Base-by-base conservation (phyloP, 2,888 invertebrate genomes). In the Acheta domesticus region DNA sequence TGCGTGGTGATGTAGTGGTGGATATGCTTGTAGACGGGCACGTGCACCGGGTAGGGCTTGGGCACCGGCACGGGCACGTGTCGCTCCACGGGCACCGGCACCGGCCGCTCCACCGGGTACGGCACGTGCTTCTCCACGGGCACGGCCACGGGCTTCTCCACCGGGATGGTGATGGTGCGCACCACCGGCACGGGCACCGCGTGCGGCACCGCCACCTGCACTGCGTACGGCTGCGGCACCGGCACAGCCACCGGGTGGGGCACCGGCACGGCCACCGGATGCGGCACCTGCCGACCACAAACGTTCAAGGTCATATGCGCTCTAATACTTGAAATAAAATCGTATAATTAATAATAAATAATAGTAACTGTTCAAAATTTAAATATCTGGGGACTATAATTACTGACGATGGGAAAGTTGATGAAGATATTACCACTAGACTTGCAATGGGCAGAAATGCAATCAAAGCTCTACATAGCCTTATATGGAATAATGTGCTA, bases 111-210 rank as follows among this genome's bases (percentile, higher is more conserved):
- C 16, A 79, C 79, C 16, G 79, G 79, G n/a, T 74, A 62, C 19
- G 79, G 79, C 48, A 79, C 77, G 48, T 48, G 79, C 62, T 79
- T 79, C 16, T 74, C 74, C 49, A 79, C 79, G 4, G 79, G 79
- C 12, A 73, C 50, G 20, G 79, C 74, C 48, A 79, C 79, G 12
- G 79, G 79, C 48, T 79, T 79, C 21, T 79, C 79, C n/a, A 79
- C 74, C n/a, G 77, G 79, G 1, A 79, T 73, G 16, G 75, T 23
- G n/a, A 79, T 48, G 5, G 76, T 49, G 20, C 49, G 49, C 20
- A 76, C 74, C n/a, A 62, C 62, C 14, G 79, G 79, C 3, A 79
- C 48, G 21, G 76, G 77, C 11, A 79, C 77, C 4, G 79, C 5
- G 48, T 76, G 73, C 23, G 79, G 76, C 48, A 76, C 77, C 11